phyloP scores from a whole-genome alignment of 2,888 invertebrate genomes.

The Tetranychus truncatus region DNA sequence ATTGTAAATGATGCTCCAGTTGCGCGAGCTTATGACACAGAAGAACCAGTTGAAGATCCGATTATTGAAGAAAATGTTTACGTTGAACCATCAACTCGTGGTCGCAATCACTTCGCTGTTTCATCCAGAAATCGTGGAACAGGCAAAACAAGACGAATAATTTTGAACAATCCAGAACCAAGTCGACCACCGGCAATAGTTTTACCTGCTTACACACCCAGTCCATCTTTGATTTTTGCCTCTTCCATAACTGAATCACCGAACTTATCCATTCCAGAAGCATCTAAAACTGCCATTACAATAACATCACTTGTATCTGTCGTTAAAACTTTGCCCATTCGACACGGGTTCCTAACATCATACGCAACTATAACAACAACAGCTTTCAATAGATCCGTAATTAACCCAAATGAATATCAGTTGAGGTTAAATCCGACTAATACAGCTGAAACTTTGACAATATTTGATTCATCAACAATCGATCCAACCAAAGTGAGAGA shows the following conservation, averaged over 20 bases:
- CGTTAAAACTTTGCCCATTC: conserved; percentile 28
- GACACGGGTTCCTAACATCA: conserved; percentile 28
- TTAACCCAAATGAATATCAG: conserved; percentile 26
- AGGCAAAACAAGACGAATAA: not conserved
- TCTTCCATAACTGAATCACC: not conserved
- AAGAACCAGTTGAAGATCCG: not conserved
- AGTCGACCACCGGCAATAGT: not conserved
- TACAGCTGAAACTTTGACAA: conserved; percentile 24
- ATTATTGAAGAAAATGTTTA: not conserved
- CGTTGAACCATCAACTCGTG: not conserved
- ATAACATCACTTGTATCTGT: conserved; percentile 28
- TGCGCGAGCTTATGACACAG: not conserved
- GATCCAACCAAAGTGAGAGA: conserved; percentile 27
- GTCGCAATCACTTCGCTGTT: not conserved
- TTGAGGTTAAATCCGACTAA: conserved; percentile 23
- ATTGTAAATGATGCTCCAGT: not conserved
- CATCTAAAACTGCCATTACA: conserved; percentile 25
- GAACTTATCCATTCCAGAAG: not conserved
- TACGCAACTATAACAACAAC: conserved; percentile 28
- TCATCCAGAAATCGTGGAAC: not conserved
- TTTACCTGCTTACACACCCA: not conserved
- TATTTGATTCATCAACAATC: conserved; percentile 24
- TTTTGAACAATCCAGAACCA: conserved; percentile 2
- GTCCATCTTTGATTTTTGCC: not conserved
- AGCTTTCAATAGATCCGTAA: conserved; percentile 26